Conservation (phyloP, 1,140 invertebrate genomes). For the Cyclina sinensis region DNA sequence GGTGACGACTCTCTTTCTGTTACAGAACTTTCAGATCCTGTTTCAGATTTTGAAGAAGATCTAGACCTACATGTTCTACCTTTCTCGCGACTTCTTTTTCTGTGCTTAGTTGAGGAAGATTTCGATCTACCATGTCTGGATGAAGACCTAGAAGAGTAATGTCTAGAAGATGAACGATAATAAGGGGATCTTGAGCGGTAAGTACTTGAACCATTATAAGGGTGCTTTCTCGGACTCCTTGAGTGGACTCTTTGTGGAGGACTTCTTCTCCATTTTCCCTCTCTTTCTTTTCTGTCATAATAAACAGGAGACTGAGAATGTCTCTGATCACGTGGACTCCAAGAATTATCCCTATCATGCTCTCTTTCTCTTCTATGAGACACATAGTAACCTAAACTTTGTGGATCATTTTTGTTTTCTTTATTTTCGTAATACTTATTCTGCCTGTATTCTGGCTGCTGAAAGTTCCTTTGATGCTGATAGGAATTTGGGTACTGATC, state of each 20-base stretch:
- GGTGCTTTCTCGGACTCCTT: neutral
- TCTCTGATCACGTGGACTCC: neutral
- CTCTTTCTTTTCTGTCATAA: neutral
- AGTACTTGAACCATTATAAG: neutral
- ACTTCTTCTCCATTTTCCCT: neutral
- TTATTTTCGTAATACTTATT: neutral
- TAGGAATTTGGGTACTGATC: neutral
- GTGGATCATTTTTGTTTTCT: slow-evolving; percentile 1
- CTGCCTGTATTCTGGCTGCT: neutral
- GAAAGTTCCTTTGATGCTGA: neutral
- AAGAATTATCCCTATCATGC: neutral
- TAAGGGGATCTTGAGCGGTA: too few species aligned
- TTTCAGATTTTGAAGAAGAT: neutral
- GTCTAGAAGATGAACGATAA: neutral
- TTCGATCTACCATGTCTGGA: neutral
- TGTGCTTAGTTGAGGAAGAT: neutral
- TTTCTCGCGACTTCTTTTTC: neutral
- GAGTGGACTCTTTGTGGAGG: neutral
- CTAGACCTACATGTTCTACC: neutral
- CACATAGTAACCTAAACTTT: neutral
- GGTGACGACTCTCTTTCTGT: neutral
- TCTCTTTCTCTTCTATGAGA: neutral
- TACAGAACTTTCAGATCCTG: neutral
- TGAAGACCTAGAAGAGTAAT: neutral
- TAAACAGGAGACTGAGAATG: neutral